phyloP scores from a whole-genome alignment of 2,797 vertebrate species.

The Galago senegalensis region DNA sequence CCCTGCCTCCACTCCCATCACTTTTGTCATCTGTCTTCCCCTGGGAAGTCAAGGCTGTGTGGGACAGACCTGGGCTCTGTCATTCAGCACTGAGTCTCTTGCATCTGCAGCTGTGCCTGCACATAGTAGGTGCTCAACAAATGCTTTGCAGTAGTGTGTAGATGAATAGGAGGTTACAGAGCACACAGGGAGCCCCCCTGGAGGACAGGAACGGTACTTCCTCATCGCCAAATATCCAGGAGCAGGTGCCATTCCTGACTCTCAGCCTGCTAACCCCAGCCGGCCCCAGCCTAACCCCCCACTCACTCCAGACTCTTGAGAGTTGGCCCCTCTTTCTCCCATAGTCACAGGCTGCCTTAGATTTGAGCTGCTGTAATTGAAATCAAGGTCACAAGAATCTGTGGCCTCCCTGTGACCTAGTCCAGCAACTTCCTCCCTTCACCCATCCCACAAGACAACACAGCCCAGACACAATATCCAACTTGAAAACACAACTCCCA shows the following conservation, averaged over 20 bases:
- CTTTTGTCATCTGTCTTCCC: background rate
- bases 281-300: background rate
- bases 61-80: background rate
- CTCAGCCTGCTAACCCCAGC: background rate
- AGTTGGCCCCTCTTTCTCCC: background rate
- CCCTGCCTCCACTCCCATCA: accelerated
- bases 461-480: background rate
- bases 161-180: background rate
- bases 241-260: background rate
- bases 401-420: background rate
- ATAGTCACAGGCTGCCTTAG: background rate
- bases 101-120: background rate
- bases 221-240: background rate
- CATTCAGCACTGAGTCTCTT: background rate
- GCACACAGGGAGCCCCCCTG: too few species aligned
- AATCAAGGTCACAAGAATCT: background rate
- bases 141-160: background rate
- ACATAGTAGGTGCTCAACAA: background rate
- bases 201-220: background rate
- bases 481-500: background rate
- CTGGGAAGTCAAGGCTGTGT: too few species aligned
- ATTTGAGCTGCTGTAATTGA: background rate
- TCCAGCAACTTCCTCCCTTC: background rate
- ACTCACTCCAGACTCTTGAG: background rate
- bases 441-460: background rate